These are phyloP conservation scores for Lepidotrigona ventralis DNA, from an alignment of 1,140 invertebrate species.

Conservation along the genomic window DNA sequence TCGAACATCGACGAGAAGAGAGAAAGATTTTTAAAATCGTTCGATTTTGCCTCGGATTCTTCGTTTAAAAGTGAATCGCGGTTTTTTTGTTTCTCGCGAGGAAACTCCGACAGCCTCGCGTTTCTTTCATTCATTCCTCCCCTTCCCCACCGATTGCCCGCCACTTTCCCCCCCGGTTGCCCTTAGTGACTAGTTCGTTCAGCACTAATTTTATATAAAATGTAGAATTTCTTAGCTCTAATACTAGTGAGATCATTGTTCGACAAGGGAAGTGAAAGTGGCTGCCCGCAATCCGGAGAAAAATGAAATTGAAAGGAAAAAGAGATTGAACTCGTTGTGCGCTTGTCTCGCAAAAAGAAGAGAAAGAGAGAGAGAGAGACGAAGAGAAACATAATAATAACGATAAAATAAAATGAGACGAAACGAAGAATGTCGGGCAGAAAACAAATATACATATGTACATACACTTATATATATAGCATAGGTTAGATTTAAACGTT, in stretches of 20 bases:
- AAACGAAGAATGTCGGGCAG: conserved; percentile 13
- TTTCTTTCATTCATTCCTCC: background rate
- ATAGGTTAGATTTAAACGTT: conserved; percentile 2
- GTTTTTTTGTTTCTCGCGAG: background rate
- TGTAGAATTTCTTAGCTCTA: conserved; percentile 58
- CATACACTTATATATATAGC: background rate
- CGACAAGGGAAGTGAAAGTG: conserved; percentile 58
- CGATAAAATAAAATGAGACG: conserved; percentile 9
- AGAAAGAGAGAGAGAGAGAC: background rate
- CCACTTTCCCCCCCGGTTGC: background rate
- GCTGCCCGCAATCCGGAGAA: conserved; percentile 38
- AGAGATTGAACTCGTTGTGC: background rate
- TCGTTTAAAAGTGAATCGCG: background rate
- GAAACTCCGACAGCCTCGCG: background rate
- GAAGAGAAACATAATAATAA: background rate
- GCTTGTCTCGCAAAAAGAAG: background rate
- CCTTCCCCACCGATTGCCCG: background rate
- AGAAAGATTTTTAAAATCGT: background rate
- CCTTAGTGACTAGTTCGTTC: conserved; percentile 42
- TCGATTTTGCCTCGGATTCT: background rate
- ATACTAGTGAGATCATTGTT: conserved; percentile 73
- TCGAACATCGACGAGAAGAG: too few species aligned
- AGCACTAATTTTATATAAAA: conserved; percentile 40
- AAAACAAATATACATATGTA: conserved; percentile 1
- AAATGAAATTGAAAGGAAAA: background rate